These are phyloP conservation scores for Thinocorus orbignyianus DNA, from an alignment of 2,113 vertebrate species.

Conservation along the genomic window DNA sequence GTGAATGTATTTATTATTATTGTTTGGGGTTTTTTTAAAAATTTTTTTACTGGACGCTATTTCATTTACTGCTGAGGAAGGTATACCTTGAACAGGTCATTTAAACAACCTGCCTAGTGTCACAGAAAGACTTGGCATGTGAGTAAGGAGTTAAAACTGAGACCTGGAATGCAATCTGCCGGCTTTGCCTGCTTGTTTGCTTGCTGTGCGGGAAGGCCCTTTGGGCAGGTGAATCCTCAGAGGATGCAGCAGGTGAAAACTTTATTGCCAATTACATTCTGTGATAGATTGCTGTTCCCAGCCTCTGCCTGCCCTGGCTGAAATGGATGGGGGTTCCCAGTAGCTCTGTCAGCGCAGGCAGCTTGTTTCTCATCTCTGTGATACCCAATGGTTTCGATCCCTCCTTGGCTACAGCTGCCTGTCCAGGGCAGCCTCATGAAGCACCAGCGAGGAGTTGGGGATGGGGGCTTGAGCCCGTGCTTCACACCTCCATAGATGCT, in stretches of 20 bases:
- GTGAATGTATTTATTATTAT: not conserved
- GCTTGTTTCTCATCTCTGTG: not conserved
- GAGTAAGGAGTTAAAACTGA: not conserved
- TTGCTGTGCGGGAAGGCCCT: not conserved
- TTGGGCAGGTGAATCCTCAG: not conserved
- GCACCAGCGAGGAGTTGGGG: not conserved
- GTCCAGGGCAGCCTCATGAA: not conserved
- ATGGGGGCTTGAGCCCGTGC: rapidly evolving
- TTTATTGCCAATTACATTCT: not conserved
- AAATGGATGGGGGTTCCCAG: not conserved
- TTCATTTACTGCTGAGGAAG: not conserved
- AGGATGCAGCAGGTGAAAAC: not conserved
- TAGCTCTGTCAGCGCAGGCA: not conserved
- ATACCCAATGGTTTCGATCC: rapidly evolving
- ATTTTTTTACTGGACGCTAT: rapidly evolving
- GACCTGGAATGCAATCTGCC: not conserved
- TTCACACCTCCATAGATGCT: rapidly evolving
- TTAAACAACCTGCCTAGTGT: not conserved
- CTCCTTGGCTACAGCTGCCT: rapidly evolving
- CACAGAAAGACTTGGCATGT: rapidly evolving
- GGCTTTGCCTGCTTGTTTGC: too few relatives aligned
- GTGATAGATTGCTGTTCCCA: not conserved
- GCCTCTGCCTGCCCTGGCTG: not conserved
- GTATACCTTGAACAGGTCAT: rapidly evolving
- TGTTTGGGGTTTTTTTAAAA: too few relatives aligned